Conservation (phyloP, 2,888 invertebrate genomes). For the Chymomyza fuscimana region DNA sequence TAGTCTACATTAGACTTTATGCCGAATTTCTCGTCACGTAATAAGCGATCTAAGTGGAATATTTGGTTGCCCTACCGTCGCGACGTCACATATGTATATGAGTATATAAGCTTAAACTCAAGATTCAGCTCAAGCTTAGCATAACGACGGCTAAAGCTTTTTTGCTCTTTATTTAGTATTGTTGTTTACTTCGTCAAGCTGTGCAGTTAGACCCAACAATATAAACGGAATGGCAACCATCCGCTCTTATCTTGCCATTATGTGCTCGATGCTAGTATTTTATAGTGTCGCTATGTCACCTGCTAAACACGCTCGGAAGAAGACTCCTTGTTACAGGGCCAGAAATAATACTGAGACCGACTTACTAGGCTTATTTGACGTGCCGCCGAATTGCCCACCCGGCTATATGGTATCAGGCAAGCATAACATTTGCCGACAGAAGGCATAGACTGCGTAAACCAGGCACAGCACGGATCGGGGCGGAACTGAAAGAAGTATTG, state of each 20-base stretch:
- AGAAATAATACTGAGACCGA: neutral
- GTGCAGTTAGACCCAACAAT: conserved; percentile 1
- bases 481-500: too few relatives aligned
- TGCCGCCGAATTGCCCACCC: conserved; percentile 28
- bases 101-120: neutral
- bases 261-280: conserved; percentile 7
- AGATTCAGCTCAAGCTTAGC: conserved; percentile 13
- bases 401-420: conserved; percentile 28
- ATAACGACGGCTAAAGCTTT: neutral
- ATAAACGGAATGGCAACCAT: conserved; percentile 12
- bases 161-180: too few relatives aligned
- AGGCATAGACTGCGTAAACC: conserved; percentile 22
- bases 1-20: too few relatives aligned
- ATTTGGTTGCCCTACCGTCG: too few relatives aligned
- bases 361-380: conserved; percentile 33
- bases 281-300: conserved; percentile 24
- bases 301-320: neutral
- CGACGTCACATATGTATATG: too few relatives aligned
- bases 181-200: neutral
- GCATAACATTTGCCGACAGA: conserved; percentile 36
- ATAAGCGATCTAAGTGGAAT: too few relatives aligned
- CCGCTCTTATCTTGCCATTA: neutral
- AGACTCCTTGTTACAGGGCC: neutral
- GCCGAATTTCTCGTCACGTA: too few relatives aligned
- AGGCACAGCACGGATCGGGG: neutral